Evolutionary conservation across 2,888 invertebrate species (phyloP).

Genomic region (Cryptus viduatorius): DNA sequence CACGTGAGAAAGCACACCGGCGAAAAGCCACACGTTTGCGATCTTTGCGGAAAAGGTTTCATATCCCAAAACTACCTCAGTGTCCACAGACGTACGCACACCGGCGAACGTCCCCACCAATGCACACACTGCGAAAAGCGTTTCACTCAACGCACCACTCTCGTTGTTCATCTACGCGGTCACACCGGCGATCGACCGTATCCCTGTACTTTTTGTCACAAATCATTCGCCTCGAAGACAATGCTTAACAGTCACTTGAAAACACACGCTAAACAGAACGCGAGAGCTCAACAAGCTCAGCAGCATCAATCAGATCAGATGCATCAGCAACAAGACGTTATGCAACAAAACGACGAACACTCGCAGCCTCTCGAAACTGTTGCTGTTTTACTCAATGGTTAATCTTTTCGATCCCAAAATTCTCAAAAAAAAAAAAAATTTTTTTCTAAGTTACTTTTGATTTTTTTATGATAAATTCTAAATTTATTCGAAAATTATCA

Average conservation of each 20-base stretch:
- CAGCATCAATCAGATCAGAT: conserved; percentile 59
- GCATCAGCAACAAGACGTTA: conserved; percentile 59
- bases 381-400: conserved; percentile 70
- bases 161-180: conserved; percentile 83
- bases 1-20: conserved; percentile 88
- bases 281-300: conserved; percentile 75
- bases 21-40: conserved; percentile 88
- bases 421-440: too few relatives aligned
- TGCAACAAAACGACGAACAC: conserved; percentile 63
- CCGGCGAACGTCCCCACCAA: conserved; percentile 83
- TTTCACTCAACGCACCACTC: conserved; percentile 83
- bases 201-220: conserved; percentile 82
- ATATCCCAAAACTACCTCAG: conserved; percentile 84
- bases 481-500: neutral
- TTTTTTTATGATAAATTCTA: neutral
- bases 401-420: neutral
- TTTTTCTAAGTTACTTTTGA: conserved; percentile 24
- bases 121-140: conserved; percentile 83
- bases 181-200: conserved; percentile 84
- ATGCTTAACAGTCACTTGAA: conserved; percentile 84
- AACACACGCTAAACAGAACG: conserved; percentile 83
- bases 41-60: conserved; percentile 83
- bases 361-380: conserved; percentile 65
- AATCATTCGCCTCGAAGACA: conserved; percentile 83
- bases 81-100: conserved; percentile 83